Evolutionary conservation across 2,797 vertebrate genomes (phyloP).

Genomic region (Bovichtus diacanthus): DNA sequence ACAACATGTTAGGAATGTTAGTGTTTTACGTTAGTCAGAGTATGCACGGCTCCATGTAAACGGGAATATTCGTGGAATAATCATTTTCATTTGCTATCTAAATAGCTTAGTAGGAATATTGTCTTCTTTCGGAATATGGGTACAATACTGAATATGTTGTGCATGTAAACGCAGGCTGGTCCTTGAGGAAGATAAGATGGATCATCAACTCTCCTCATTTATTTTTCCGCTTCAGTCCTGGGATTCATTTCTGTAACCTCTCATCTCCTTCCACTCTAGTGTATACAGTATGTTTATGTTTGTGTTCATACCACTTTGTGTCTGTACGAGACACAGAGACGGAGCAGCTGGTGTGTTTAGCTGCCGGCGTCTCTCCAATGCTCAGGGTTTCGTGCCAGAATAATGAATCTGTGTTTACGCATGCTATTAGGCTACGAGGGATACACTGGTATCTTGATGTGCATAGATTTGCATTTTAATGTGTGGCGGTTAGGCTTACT

Average conservation of each 20-base stretch:
- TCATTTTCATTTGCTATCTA: too few relatives aligned
- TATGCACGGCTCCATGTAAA: too few relatives aligned
- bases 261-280: neutral
- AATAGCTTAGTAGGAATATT: too few relatives aligned
- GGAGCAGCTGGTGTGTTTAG: conserved; percentile 64
- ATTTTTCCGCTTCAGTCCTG: neutral
- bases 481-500: neutral
- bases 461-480: conserved; percentile 58
- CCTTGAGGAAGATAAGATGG: neutral
- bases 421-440: conserved; percentile 42
- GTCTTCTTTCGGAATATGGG: too few relatives aligned
- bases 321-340: conserved; percentile 3
- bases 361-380: conserved; percentile 59
- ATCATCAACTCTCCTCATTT: conserved; percentile 13
- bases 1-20: too few relatives aligned
- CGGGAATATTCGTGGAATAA: too few relatives aligned
- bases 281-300: conserved; percentile 13
- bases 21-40: too few relatives aligned
- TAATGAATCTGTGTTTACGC: conserved; percentile 58
- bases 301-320: conserved; percentile 12
- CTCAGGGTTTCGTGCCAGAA: conserved; percentile 48
- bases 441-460: conserved; percentile 21
- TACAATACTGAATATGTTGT: too few relatives aligned
- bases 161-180: too few relatives aligned
- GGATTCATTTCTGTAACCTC: neutral